Base-by-base conservation (phyloP, 2,888 invertebrate genomes). In the Eugnorisma glareosa region DNA sequence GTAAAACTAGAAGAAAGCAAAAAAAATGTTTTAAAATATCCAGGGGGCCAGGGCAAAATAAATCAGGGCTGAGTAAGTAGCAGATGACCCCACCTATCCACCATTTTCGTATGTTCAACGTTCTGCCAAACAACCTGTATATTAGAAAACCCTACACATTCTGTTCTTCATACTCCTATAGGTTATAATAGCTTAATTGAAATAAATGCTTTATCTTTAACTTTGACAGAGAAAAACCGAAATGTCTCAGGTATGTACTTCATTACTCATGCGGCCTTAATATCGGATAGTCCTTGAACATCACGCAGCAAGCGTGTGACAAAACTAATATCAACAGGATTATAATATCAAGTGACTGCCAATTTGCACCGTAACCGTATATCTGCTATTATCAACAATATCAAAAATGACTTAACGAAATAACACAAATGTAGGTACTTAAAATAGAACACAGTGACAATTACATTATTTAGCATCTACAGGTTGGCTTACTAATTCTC, bases 341-440 rank as follows among this genome's bases (percentile, higher is more conserved):
- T 43, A 67, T 21, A 67, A 40, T 66, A 48, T 28, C 40, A 59
- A 31, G 7, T 78, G 78, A 79, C 78, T 71, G 11, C 72, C 80
- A 79, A 35, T 21, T 59, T 48, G 35, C 10, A 68, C 6, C 7
- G 6, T 28, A 18, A n/a, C 10, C 43, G 0, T n/a, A 40, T 69
- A 76, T 51, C 40, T 40, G 45, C 35, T 21, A 51, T 77, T 77
- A 67, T 31, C 51, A 77, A 68, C 18, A 51, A n/a, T 79, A 78
- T 35, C 45, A 48, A 28, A 79, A 71, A 71, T 51, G 15, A 71
- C 70, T 66, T 3, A 28, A 21, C 35, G 24, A 28, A 75, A 71
- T 71, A 64, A 64, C 40, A 64, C 15, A 71, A 74, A 57, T 8
- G 57, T 57, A 57, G 57, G 28, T 24, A 24, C 37, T 37, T 51